A percentile compares a stretch with the other conserved stretches of the same genome.
Conservation (phyloP, 2,113 vertebrate genomes). For the Rhegmatorhina hoffmannsi region DNA sequence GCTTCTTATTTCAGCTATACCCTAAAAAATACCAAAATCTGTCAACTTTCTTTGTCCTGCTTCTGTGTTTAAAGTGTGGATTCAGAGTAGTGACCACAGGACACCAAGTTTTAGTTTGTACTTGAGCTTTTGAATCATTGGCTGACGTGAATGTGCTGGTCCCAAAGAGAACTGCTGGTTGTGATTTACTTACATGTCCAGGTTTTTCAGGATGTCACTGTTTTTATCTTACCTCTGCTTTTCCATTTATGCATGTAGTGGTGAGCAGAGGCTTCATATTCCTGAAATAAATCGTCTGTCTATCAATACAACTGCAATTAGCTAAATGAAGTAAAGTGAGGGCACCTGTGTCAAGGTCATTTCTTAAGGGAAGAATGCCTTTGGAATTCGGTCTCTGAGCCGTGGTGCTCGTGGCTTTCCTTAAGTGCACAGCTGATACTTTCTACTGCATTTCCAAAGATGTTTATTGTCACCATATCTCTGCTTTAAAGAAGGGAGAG, state of each 20-base stretch:
- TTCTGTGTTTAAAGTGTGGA: background rate
- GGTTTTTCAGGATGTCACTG: background rate
- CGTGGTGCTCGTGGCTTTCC: accelerated
- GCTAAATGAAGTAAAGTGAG: background rate
- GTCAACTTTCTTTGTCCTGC: too few species aligned
- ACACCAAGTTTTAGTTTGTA: background rate
- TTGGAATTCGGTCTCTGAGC: background rate
- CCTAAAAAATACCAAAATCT: background rate
- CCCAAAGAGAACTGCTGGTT: background rate
- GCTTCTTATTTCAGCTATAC: background rate
- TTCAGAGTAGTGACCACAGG: background rate
- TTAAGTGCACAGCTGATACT: background rate
- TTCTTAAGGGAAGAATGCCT: background rate
- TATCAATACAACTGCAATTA: background rate
- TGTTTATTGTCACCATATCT: background rate
- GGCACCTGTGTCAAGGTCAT: slow-evolving; percentile 4
- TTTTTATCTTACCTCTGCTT: background rate
- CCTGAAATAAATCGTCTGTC: background rate
- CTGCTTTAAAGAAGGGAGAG: background rate
- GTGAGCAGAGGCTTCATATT: background rate
- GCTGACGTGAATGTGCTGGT: background rate
- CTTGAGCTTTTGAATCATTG: background rate
- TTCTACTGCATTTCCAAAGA: background rate
- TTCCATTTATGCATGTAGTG: background rate
- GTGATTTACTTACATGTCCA: background rate